Base-by-base conservation (phyloP, 2,113 vertebrate genomes). In the Synodontis membranacea region DNA sequence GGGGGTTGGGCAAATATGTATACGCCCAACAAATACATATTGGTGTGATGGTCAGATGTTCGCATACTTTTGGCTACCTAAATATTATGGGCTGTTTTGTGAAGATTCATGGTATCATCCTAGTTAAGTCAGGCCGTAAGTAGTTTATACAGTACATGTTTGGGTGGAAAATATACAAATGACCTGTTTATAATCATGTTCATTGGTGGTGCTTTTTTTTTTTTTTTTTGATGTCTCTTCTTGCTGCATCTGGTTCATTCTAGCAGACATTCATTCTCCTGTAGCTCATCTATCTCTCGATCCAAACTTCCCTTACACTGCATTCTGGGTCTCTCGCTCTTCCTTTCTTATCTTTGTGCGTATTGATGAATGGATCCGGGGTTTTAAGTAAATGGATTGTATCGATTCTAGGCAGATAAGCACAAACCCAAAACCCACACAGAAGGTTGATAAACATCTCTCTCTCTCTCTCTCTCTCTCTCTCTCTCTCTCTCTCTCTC, bases 401-500 rank as follows among this genome's bases (percentile, higher is more conserved):
- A 79, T 79, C 9, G 76, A 79, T 79, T 37, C 48, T 21, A 54
- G 48, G 31, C 54, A 54, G 48, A 79, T 79, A 52, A 79, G 48
- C 48, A 34, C 21, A 34, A 19, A 54, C 17, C 46, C 25, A 52
- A 76, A 52, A 4, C 48, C 48, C 76, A 79, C 44, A 50, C 74
- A 31, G 1, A 78, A 78, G 28, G 46, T 78, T 34, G 17, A 52
- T 21, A 52, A 78, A 78, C 46, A 31, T 78, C 39, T 80, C 48
- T 83, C 60, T 84, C 5, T 68, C 44, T 76, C 68, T 76, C 34
- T 60, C 66, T 74, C 23, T 74, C 34, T 84, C 72, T 83, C 19
- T 84, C 21, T 56, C 78, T 88, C 83, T 84, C 50, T 78, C 48
- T 84, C 78, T 81, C 79, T 81, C 58, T 83, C 54, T 44, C 46